Evolutionary conservation across 2,888 invertebrate species (phyloP).

Genomic region (Lucinisca nassula): DNA sequence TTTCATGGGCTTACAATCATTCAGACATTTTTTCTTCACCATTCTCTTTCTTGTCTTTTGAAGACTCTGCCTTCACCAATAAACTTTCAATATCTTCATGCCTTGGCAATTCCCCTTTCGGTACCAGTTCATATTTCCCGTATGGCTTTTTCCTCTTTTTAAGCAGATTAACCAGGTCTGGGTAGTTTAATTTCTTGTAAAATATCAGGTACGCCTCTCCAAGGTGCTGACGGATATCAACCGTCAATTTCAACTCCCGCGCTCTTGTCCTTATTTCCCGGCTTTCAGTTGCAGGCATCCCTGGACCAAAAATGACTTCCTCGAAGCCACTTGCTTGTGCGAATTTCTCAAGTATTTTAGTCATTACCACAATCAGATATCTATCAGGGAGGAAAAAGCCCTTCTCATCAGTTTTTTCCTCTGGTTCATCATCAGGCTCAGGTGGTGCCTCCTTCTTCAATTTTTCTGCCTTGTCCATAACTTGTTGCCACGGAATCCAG

Average conservation of each 20-base stretch:
- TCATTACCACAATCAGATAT: constrained; percentile 39
- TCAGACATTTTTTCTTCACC: no score
- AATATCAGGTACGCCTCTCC: constrained; percentile 68
- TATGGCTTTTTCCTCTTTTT: constrained; percentile 51
- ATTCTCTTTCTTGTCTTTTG: no score
- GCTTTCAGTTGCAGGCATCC: constrained; percentile 66
- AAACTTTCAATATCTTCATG: constrained; percentile 58
- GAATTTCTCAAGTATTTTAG: constrained; percentile 65
- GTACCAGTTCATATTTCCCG: constrained; percentile 74
- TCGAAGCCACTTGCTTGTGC: constrained; percentile 57
- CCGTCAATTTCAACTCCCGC: constrained; percentile 48
- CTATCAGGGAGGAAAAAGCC: constrained; percentile 45
- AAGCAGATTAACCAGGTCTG: constrained; percentile 56
- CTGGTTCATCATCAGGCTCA: constrained; percentile 37
- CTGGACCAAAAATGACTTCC: constrained; percentile 77
- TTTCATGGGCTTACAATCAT: no score
- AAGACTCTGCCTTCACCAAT: no score
- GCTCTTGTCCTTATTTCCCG: constrained; percentile 62
- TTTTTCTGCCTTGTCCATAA: constrained; percentile 59
- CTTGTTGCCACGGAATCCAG: constrained; percentile 73
- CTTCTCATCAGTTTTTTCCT: constrained; percentile 38
- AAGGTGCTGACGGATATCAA: constrained; percentile 55
- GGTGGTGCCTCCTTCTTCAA: constrained; percentile 34
- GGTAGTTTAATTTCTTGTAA: constrained; percentile 66
- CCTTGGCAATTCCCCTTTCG: constrained; percentile 61